Evolutionary conservation across 2,797 vertebrate species (phyloP).

Genomic region (Coregonus sp.): DNA sequence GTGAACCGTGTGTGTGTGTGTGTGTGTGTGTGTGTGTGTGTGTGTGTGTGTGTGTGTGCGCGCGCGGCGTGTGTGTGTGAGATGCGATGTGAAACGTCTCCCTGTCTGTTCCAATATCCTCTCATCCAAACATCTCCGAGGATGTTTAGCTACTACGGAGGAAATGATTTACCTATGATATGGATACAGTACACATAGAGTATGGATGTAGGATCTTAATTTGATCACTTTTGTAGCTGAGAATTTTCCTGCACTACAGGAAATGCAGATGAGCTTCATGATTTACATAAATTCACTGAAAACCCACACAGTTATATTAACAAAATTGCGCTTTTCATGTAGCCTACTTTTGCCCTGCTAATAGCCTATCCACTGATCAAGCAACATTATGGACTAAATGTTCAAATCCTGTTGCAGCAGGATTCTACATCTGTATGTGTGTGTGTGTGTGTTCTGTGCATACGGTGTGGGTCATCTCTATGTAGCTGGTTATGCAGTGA

Average conservation of each 20-base stretch:
- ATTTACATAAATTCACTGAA: too few species aligned
- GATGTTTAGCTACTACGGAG: slow-evolving; percentile 37
- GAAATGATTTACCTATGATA: slow-evolving; percentile 53
- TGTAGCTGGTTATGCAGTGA: neutral
- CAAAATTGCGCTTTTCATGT: too few species aligned
- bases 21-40: slow-evolving; percentile 1
- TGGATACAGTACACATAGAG: slow-evolving; percentile 23
- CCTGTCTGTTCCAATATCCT: slow-evolving; percentile 54
- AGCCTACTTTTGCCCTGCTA: too few species aligned
- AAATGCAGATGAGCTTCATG: too few species aligned
- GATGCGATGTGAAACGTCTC: slow-evolving; percentile 41
- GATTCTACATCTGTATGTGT: neutral
- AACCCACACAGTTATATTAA: too few species aligned
- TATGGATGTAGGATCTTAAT: too few species aligned
- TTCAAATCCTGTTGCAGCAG: too few species aligned
- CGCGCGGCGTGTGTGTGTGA: neutral
- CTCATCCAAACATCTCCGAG: slow-evolving; percentile 36
- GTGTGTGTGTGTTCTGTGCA: slow-evolving; percentile 48
- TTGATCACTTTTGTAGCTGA: too few species aligned
- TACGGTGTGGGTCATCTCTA: neutral
- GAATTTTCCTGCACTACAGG: too few species aligned
- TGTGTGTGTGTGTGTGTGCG: neutral
- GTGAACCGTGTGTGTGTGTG: neutral
- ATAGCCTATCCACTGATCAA: too few species aligned
- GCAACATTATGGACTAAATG: too few species aligned